phyloP scores from a whole-genome alignment of 2,797 vertebrate genomes.

The Sebastes diploproa region DNA sequence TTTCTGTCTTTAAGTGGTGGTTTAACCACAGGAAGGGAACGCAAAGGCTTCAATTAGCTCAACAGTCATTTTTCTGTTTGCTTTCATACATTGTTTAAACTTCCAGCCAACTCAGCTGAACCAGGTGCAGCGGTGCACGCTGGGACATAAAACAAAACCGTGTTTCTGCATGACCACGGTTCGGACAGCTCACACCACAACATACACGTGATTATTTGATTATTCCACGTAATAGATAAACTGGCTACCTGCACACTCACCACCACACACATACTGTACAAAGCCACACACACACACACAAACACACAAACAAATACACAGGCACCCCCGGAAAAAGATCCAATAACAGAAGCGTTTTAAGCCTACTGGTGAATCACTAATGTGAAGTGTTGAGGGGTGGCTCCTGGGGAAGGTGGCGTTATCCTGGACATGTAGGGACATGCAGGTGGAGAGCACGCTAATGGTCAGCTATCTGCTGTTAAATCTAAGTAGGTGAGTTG shows the following conservation, averaged over 20 bases:
- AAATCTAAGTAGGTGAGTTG: constrained; percentile 56
- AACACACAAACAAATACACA: constrained; percentile 10
- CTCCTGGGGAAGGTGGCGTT: constrained; percentile 15
- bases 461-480: constrained; percentile 67
- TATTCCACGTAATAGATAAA: background rate
- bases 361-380: constrained; percentile 28
- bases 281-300: background rate
- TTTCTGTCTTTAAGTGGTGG: constrained; percentile 38
- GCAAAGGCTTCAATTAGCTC: constrained; percentile 61
- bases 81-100: constrained; percentile 49
- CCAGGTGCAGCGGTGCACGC: constrained; percentile 59
- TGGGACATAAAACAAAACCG: constrained; percentile 34
- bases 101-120: constrained; percentile 44
- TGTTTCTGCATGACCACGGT: constrained; percentile 21
- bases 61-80: constrained; percentile 51
- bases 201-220: constrained; percentile 3
- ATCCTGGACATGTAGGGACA: constrained; percentile 64
- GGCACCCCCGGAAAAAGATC: constrained; percentile 32
- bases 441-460: constrained; percentile 52
- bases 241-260: background rate
- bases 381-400: constrained; percentile 62
- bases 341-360: constrained; percentile 46
- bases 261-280: background rate
- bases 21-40: constrained; percentile 51
- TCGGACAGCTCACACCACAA: constrained; percentile 16